Percentiles rank a stretch among this genome's conserved stretches.
These are phyloP conservation scores for Orcinus orca DNA, from an alignment of 2,113 vertebrate genomes.

Conservation along the genomic window DNA sequence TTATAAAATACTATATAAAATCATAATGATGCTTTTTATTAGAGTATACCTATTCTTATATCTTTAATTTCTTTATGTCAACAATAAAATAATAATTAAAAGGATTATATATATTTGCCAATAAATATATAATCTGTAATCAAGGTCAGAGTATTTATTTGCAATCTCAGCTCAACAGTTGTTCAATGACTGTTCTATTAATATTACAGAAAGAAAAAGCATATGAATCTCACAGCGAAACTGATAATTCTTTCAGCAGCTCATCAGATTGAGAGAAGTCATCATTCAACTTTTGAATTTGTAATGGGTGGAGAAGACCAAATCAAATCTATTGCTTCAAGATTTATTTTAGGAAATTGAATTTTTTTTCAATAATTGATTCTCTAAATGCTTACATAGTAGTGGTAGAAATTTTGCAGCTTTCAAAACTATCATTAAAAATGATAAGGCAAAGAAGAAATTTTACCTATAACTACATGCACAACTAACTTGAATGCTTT, in stretches of 20 bases:
- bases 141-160: not conserved
- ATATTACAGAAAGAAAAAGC: not conserved
- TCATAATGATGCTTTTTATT: not conserved
- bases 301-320: not conserved
- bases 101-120: not conserved
- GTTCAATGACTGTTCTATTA: not conserved
- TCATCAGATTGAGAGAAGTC: not conserved
- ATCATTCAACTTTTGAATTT: constrained; percentile 13
- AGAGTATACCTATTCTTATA: not conserved
- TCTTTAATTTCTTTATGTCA: not conserved
- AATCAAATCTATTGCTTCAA: not conserved
- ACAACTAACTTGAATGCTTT: not conserved
- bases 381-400: not conserved
- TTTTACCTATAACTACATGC: not conserved
- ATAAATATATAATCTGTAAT: not conserved
- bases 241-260: not conserved
- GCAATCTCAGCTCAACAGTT: not conserved
- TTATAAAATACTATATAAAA: not conserved
- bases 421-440: not conserved
- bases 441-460: not conserved
- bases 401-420: not conserved
- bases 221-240: not conserved
- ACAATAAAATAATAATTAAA: not conserved
- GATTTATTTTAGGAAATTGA: not conserved
- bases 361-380: not conserved